Evolutionary conservation across 1,140 invertebrate species (phyloP).

Genomic region (Drosophila nikananu): DNA sequence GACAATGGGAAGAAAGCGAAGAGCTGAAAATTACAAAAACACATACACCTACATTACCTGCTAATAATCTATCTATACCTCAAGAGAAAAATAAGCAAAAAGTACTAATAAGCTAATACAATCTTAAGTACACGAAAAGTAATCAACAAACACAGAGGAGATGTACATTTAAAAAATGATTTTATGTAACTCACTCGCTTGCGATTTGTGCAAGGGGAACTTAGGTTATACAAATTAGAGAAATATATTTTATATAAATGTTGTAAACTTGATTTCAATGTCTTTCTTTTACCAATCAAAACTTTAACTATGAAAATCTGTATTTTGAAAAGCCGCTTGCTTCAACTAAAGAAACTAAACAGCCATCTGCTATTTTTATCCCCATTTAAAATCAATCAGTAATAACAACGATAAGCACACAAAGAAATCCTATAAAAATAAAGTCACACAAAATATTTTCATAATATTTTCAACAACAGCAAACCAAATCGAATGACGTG

Average conservation of each 20-base stretch:
- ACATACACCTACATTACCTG: constrained; percentile 51
- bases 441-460: constrained; percentile 44
- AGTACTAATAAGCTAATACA: constrained; percentile 21
- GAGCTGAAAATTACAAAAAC: constrained; percentile 27
- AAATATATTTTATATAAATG: constrained; percentile 33
- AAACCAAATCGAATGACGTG: constrained; percentile 23
- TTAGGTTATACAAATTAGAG: constrained; percentile 11
- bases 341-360: neutral
- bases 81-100: constrained; percentile 5
- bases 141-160: constrained; percentile 3
- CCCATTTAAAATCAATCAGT: constrained; percentile 18
- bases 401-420: constrained; percentile 2
- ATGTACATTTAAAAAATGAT: constrained; percentile 11
- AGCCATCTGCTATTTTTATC: constrained; percentile 34
- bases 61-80: constrained; percentile 44
- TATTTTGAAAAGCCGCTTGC: constrained; percentile 13
- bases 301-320: neutral
- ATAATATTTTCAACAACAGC: constrained; percentile 36
- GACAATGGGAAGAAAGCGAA: constrained; percentile 49
- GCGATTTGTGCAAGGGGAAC: constrained; percentile 14
- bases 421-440: constrained; percentile 18
- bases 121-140: constrained; percentile 8
- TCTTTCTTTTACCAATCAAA: neutral
- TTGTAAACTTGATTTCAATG: constrained; percentile 6
- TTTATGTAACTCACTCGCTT: constrained; percentile 10